phyloP scores from a whole-genome alignment of 2,797 vertebrate species.

The Catamblyrhynchus diadema region DNA sequence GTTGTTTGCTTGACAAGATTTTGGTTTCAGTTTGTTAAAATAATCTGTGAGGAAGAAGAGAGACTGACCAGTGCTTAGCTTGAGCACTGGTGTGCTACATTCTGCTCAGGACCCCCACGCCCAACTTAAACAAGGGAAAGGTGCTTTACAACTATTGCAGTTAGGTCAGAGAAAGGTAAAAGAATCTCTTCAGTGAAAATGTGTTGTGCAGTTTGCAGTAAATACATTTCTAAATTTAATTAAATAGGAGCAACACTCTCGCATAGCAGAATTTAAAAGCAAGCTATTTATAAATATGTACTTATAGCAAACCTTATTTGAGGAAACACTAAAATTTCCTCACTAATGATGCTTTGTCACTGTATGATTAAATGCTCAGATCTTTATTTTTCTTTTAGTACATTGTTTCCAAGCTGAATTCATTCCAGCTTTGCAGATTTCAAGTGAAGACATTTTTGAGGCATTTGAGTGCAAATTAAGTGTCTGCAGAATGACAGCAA shows the following conservation, averaged over 20 bases:
- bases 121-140: background rate
- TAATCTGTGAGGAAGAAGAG: background rate
- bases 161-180: background rate
- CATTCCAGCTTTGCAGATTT: background rate
- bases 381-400: background rate
- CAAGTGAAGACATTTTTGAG: constrained; percentile 36
- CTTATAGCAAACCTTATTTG: background rate
- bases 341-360: background rate
- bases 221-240: constrained; percentile 1
- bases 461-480: constrained; percentile 51
- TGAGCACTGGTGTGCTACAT: background rate
- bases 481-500: constrained; percentile 46
- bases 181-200: background rate
- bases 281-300: background rate
- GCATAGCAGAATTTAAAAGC: background rate
- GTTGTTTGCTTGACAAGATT: background rate
- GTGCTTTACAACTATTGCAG: background rate
- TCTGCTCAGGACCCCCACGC: background rate
- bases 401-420: constrained; percentile 6
- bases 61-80: background rate
- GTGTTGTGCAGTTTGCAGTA: background rate
- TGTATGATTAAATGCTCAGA: background rate
- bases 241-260: background rate
- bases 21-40: background rate
- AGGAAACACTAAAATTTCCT: constrained; percentile 3